Base-by-base conservation (phyloP, 1,140 invertebrate genomes). In the Penaeus vannamei region DNA sequence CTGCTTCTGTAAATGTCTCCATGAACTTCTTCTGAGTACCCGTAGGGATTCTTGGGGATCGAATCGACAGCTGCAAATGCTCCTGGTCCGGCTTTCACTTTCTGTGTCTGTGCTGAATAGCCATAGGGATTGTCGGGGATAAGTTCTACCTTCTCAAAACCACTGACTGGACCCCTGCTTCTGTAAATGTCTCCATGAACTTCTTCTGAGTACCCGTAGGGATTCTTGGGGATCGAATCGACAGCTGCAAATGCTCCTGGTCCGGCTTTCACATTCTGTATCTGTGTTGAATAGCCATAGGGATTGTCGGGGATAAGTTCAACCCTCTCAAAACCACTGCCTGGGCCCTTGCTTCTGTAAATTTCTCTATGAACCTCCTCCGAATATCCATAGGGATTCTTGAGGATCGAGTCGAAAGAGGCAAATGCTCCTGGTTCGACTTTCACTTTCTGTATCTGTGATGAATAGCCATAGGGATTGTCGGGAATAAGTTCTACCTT, bases 331-430 rank as follows among this genome's bases (percentile, higher is more conserved):
- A 36, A 79, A 53, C 53, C 53, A 53, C 53, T 53, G 5, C 12
- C 12, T 53, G 53, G 53, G 1, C 53, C 53, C 17, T 53, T 53
- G 53, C 53, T 53, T 53, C 53, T 53, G 53, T 29, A 22, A 36
- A 36, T 23, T 8, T 85, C 66, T 42, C 72, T 59, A 23, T 23
- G 17, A 14, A 85, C 59, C 22, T 53, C 4, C 32, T 85, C 64
- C 26, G 83, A 72, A 59, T 46, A 72, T 29, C 83, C 83, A 66
- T 72, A 85, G 22, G 83, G 83, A 29, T 85, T 85, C 3, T 32
- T 46, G 20, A 17, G 14, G 29, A 85, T 85, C 26, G 46, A 17
- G 0, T 19, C 19, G 53, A 72, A 20, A 12, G 32, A 12, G 14
- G 53, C 62, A 53, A 85, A 85, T 3, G 83, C 62, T 14, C 29